These are phyloP conservation scores for Euthynnus affinis DNA, from an alignment of 2,797 vertebrate species.

Conservation along the genomic window DNA sequence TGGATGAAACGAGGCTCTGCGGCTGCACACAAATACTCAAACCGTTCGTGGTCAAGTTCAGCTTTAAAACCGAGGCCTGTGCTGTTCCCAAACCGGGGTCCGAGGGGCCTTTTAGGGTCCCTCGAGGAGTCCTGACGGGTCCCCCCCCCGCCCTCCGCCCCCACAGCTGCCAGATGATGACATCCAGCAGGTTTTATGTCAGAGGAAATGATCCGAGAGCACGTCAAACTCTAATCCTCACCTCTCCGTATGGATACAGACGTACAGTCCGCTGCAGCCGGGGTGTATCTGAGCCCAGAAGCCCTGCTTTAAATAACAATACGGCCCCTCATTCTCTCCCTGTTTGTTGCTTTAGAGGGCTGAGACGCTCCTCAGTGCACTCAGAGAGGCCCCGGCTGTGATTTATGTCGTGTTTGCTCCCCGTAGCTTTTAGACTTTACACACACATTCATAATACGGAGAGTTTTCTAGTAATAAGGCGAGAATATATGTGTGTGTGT, in stretches of 20 bases:
- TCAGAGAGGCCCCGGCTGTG: slow-evolving; percentile 50
- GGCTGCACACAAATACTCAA: background rate
- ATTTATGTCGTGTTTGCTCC: slow-evolving; percentile 67
- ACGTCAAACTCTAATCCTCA: slow-evolving; percentile 14
- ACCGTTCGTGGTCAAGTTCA: background rate
- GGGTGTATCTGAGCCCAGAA: slow-evolving; percentile 28
- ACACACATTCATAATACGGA: slow-evolving; percentile 37
- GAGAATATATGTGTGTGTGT: slow-evolving; percentile 20
- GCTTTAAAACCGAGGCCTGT: background rate
- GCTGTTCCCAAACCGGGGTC: background rate
- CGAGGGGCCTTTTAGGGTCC: background rate
- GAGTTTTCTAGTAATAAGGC: slow-evolving; percentile 39
- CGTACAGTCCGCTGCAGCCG: slow-evolving; percentile 1
- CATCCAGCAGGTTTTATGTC: slow-evolving; percentile 19
- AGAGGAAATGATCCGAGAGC: slow-evolving; percentile 13
- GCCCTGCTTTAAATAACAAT: slow-evolving; percentile 70
- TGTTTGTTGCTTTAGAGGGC: slow-evolving; percentile 52
- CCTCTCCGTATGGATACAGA: slow-evolving; percentile 27
- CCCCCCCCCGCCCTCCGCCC: no score
- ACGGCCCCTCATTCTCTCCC: slow-evolving; percentile 31
- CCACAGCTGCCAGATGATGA: slow-evolving; percentile 27
- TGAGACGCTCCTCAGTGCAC: slow-evolving; percentile 36
- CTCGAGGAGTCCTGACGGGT: background rate
- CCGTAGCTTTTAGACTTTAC: slow-evolving; percentile 49
- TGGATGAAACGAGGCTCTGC: background rate